These are phyloP conservation scores for Elachura formosa DNA, from an alignment of 2,113 vertebrate genomes.

Conservation along the genomic window DNA sequence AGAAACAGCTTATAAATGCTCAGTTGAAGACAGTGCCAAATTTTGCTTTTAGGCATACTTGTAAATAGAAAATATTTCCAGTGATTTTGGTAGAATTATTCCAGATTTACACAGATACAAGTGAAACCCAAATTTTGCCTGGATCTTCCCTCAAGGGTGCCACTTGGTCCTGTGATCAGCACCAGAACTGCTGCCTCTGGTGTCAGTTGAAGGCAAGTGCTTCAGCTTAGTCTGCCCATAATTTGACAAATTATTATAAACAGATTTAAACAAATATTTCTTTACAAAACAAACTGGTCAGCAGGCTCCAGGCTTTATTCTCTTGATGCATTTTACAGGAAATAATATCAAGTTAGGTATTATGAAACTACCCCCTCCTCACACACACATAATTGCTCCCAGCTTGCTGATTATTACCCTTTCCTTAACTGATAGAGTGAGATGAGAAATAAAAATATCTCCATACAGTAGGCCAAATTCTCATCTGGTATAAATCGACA, in stretches of 20 bases:
- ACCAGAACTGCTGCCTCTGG: neutral
- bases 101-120: neutral
- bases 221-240: neutral
- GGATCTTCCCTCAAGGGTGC: neutral
- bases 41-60: conserved; percentile 35
- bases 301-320: conserved; percentile 41
- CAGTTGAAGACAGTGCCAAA: conserved; percentile 21
- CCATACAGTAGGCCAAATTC: conserved; percentile 50
- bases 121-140: neutral
- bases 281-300: conserved; percentile 53
- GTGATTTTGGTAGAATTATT: neutral
- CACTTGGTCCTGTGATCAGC: neutral
- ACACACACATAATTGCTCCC: conserved; percentile 57
- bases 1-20: conserved; percentile 60
- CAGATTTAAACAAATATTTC: conserved; percentile 42
- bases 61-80: conserved; percentile 7
- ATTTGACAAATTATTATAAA: conserved; percentile 46
- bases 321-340: conserved; percentile 63
- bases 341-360: conserved; percentile 64
- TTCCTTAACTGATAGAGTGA: conserved; percentile 61
- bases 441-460: conserved; percentile 57
- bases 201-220: conserved; percentile 11
- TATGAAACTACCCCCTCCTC: conserved; percentile 64
- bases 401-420: conserved; percentile 60
- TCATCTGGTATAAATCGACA: conserved; percentile 62